Conservation (phyloP, 2,797 vertebrate species). For the Clarias platycephalus region DNA sequence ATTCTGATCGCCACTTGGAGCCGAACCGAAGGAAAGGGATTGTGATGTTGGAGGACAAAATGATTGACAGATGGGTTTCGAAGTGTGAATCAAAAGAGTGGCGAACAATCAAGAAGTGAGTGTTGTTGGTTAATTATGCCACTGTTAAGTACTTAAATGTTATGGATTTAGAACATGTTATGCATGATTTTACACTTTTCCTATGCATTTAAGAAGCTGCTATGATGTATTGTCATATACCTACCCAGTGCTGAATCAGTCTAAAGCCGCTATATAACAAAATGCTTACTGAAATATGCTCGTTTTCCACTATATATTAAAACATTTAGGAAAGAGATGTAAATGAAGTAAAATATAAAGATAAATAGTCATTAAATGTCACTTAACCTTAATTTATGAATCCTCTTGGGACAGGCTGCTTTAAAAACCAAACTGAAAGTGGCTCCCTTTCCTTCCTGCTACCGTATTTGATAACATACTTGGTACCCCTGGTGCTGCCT, state of each 20-base stretch:
- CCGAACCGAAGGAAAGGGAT: conserved; percentile 21
- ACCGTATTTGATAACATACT: no score
- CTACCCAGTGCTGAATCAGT: neutral
- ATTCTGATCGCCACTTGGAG: neutral
- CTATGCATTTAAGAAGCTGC: neutral
- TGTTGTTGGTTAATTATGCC: neutral
- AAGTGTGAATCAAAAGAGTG: conserved; percentile 47
- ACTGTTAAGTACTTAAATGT: neutral
- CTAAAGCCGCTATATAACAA: neutral
- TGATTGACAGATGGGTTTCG: conserved; percentile 61
- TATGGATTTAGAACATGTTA: neutral
- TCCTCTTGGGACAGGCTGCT: no score
- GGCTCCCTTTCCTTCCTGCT: no score
- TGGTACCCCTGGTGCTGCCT: no score
- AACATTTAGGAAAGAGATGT: no score
- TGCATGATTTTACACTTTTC: neutral
- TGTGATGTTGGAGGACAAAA: conserved; percentile 46
- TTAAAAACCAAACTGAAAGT: no score
- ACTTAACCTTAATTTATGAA: no score
- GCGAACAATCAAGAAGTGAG: conserved; percentile 63
- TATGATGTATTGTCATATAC: neutral
- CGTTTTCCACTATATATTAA: no score
- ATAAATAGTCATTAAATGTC: no score
- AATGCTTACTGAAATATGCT: neutral
- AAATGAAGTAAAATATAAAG: no score